phyloP scores from a whole-genome alignment of 2,113 vertebrate genomes.

The Lophochroa leadbeateri region DNA sequence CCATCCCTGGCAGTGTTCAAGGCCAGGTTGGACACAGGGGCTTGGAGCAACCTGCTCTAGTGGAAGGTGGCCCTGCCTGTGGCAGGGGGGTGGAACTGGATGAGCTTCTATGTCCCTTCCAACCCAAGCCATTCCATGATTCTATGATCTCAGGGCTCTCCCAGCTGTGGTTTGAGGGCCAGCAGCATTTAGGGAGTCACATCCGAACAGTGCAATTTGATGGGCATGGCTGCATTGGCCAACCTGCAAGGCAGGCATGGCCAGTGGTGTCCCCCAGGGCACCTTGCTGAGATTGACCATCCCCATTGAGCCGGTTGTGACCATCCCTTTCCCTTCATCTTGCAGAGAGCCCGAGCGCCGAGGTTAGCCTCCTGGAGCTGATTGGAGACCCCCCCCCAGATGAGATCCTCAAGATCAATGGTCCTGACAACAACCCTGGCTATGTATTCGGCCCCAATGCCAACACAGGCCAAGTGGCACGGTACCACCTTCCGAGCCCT shows the following conservation, averaged over 20 bases:
- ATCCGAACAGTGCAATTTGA: fast-evolving
- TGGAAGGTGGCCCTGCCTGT: fast-evolving
- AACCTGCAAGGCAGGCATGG: not conserved
- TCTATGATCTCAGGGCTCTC: not conserved
- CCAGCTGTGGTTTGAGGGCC: not conserved
- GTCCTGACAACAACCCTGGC: conserved; percentile 74
- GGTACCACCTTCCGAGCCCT: conserved; percentile 80
- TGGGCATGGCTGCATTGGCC: not conserved
- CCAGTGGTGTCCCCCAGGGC: too few species aligned
- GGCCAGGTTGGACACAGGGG: too few species aligned
- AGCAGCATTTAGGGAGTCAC: fast-evolving
- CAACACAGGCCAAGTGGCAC: conserved; percentile 86
- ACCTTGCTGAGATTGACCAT: not conserved
- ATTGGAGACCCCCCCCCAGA: conserved; percentile 84
- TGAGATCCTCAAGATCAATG: conserved; percentile 76
- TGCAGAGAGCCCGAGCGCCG: conserved; percentile 71
- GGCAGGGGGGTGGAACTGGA: not conserved
- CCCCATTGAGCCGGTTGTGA: not conserved
- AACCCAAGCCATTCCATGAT: not conserved
- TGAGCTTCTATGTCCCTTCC: not conserved
- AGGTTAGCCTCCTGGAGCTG: conserved; percentile 86
- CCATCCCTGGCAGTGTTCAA: too few species aligned
- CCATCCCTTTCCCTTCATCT: conserved; percentile 20
- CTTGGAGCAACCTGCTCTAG: too few species aligned
- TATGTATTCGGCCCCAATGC: conserved; percentile 82